Conservation (phyloP, 2,888 invertebrate genomes). For the Agrenia bidenticulata region DNA sequence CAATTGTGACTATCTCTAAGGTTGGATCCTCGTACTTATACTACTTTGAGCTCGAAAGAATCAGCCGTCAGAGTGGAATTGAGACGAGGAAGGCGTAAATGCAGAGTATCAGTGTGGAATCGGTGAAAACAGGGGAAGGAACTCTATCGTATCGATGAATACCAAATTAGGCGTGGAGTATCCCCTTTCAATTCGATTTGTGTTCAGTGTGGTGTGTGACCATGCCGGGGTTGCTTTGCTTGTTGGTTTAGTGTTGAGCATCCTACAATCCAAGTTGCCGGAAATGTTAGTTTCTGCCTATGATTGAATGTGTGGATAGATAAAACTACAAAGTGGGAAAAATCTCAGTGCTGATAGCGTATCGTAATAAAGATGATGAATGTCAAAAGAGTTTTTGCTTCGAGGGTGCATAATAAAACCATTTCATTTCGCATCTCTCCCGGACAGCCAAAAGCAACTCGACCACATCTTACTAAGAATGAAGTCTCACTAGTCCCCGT, state of each 20-base stretch:
- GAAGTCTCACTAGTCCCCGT: too few species aligned
- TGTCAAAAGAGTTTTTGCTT: slow-evolving; percentile 33
- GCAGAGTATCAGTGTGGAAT: too few species aligned
- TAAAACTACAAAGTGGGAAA: slow-evolving; percentile 6
- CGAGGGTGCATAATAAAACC: slow-evolving; percentile 50
- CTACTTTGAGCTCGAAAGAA: too few species aligned
- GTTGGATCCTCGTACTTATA: too few species aligned
- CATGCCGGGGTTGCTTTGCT: slow-evolving; percentile 4
- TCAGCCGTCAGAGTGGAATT: too few species aligned
- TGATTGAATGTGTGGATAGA: slow-evolving; percentile 14
- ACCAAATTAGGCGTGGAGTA: slow-evolving; percentile 49
- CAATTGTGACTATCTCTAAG: slow-evolving; percentile 4
- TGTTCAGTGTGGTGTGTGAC: slow-evolving; percentile 3
- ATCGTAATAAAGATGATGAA: slow-evolving; percentile 51
- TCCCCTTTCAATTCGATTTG: slow-evolving; percentile 12
- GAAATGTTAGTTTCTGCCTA: slow-evolving; percentile 13
- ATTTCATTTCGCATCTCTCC: slow-evolving; percentile 20
- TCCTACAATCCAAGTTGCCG: slow-evolving; percentile 26
- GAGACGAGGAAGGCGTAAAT: too few species aligned
- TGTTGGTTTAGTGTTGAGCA: too few species aligned
- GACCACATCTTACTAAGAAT: too few species aligned
- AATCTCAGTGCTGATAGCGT: slow-evolving; percentile 19
- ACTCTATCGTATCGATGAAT: slow-evolving; percentile 44
- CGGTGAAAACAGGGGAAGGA: neutral
- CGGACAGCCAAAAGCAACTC: too few species aligned